Evolutionary conservation across 37 sponge, comb jelly and placozoan genomes (phyloP), one percentile per base, ranked within the genome.

Genomic region (Hexactinellida sp.): DNA sequence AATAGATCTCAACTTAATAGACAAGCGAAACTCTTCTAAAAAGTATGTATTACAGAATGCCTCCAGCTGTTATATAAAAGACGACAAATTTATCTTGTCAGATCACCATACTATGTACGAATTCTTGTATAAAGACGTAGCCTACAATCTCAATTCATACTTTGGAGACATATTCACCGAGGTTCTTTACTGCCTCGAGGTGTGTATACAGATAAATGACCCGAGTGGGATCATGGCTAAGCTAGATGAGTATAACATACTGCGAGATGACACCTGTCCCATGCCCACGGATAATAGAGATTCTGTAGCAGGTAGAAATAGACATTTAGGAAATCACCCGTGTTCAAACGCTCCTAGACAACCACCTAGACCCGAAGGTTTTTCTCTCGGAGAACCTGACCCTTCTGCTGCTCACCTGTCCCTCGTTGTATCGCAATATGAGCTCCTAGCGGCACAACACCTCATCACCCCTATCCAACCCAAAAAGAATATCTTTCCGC

Each of bases 361-460:
- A n/a, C 76, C 76, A 23, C 76, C 76, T 21, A 63, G 76, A n/a
- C 76, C 76, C 5, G 76, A 63, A 23, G 30, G 76, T n/a, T 21
- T 63, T 32, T 63, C 76, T 32, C 25, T 63, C 76, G 76, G 76
- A 63, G 76, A 63, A n/a, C 76, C 76, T 32, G 76, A 63, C 13
- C 21, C 30, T n/a, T n/a, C 76, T 10, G 76, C 76, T 21, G 76
- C 76, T 63, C 3, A 63, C 3, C 76, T 63, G 3, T 10, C 76
- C 13, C 3, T 63, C 25, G 13, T 21, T 10, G 30, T 63, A 63
- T 63, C 76, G 13, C 76, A 63, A 63, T 63, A 23, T 28, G 34
- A 63, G 1, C 76, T 63, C 76, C 34, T 63, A 25, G 76, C 76
- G 3, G 76, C 76, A 3, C 3, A 63, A n/a, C 21, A 63, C 5